Evolutionary conservation across 2,888 invertebrate genomes (phyloP).

Genomic region (Orchestes rusci): DNA sequence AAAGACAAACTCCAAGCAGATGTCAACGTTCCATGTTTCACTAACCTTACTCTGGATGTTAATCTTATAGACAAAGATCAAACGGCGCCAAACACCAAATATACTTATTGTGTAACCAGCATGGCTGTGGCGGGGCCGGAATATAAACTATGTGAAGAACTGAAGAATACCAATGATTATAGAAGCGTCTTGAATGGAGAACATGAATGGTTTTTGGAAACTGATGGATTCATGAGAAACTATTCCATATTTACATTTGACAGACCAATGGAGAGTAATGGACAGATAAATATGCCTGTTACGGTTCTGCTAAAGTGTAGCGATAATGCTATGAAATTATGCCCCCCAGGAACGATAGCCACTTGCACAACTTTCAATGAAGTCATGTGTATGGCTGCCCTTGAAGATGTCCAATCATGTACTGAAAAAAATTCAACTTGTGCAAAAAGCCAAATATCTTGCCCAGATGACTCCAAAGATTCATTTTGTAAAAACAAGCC

Average conservation of each 20-base stretch:
- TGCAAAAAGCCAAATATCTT: conserved; percentile 30
- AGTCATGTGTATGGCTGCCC: conserved; percentile 36
- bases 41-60: conserved; percentile 36
- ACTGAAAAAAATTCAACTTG: conserved; percentile 30
- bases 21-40: conserved; percentile 37
- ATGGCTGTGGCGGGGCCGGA: conserved; percentile 38
- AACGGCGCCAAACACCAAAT: conserved; percentile 22
- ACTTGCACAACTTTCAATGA: conserved; percentile 37
- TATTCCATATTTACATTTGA: conserved; percentile 38
- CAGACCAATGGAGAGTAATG: conserved; percentile 34
- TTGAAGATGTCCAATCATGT: conserved; percentile 31
- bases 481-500: conserved; percentile 31
- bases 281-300: conserved; percentile 36
- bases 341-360: conserved; percentile 34
- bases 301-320: conserved; percentile 35
- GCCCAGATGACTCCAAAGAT: conserved; percentile 28
- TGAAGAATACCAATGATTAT: conserved; percentile 24
- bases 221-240: conserved; percentile 32
- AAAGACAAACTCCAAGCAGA: conserved; percentile 29
- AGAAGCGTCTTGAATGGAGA: conserved; percentile 28
- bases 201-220: conserved; percentile 34
- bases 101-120: conserved; percentile 37
- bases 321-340: conserved; percentile 36
- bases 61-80: conserved; percentile 28
- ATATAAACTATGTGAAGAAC: conserved; percentile 26